phyloP scores from a whole-genome alignment of 2,888 invertebrate species.

The Lithophane leautieri region DNA sequence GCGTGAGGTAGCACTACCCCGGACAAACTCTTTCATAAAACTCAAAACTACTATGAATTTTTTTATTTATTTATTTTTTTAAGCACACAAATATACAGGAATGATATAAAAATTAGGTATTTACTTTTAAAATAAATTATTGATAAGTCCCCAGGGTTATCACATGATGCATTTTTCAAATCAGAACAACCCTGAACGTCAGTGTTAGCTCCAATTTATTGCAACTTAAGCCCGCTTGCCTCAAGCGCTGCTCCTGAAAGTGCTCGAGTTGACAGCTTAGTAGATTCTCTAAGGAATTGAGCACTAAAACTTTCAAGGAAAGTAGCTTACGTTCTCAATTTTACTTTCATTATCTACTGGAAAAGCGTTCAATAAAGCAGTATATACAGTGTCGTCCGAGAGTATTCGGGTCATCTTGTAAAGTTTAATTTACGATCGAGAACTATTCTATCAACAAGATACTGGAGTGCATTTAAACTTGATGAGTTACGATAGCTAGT shows the following conservation, averaged over 20 bases:
- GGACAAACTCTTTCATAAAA: no score
- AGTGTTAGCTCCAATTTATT: conserved; percentile 11
- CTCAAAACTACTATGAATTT: not conserved
- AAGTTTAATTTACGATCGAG: no score
- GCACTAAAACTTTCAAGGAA: conserved; percentile 51
- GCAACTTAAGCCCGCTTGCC: conserved; percentile 8
- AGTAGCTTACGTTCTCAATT: conserved; percentile 49
- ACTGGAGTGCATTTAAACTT: not conserved
- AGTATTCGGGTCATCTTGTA: not conserved
- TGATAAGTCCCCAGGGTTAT: not conserved
- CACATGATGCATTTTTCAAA: conserved; percentile 1
- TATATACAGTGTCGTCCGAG: conserved; percentile 3
- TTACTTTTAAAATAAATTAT: not conserved
- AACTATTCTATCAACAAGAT: not conserved
- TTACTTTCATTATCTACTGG: conserved; percentile 42
- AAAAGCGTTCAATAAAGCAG: conserved; percentile 1
- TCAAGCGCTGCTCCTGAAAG: conserved; percentile 26
- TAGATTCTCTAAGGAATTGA: conserved; percentile 38
- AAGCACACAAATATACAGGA: no score
- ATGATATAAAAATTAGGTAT: not conserved
- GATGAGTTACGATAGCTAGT: not conserved
- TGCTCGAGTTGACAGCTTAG: conserved; percentile 46
- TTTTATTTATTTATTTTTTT: no score
- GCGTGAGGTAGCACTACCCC: not conserved
- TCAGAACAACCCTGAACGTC: not conserved